Percentiles rank a stretch among this genome's conserved stretches.
phyloP scores from a whole-genome alignment of 2,797 vertebrate genomes.

The Scarus forsteni region DNA sequence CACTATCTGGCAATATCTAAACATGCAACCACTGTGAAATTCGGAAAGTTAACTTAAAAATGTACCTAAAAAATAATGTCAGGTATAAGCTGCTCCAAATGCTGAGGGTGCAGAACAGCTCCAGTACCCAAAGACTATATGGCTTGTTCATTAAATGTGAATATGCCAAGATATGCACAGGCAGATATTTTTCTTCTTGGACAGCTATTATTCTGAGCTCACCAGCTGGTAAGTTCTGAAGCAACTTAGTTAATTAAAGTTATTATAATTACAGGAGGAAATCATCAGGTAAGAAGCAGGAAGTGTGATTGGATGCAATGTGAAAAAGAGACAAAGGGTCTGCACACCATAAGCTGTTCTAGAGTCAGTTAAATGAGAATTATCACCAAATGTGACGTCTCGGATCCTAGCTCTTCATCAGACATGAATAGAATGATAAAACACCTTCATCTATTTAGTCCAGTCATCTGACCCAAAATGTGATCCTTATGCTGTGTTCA shows the following conservation, averaged over 20 bases:
- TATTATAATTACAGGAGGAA: no score
- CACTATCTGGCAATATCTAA: constrained; percentile 43
- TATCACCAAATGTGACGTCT: no score
- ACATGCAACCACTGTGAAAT: constrained; percentile 53
- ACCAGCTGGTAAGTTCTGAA: constrained; percentile 9
- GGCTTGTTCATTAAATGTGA: constrained; percentile 41
- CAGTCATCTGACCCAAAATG: no score
- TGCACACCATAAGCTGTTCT: no score
- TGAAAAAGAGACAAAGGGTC: neutral
- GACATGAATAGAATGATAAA: no score
- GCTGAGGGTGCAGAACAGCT: constrained; percentile 36
- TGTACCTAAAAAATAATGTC: constrained; percentile 60
- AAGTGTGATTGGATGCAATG: no score
- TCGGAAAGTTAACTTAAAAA: constrained; percentile 54
- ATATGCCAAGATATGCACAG: constrained; percentile 7
- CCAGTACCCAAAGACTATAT: constrained; percentile 11
- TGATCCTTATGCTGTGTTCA: no score
- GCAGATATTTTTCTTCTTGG: constrained; percentile 14
- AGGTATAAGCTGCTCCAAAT: constrained; percentile 33
- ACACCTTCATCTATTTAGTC: no score
- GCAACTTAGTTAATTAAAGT: neutral
- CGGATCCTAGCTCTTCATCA: no score
- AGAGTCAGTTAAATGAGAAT: no score
- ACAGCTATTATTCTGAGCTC: constrained; percentile 3
- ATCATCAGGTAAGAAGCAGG: no score